Evolutionary conservation across 1,140 invertebrate species (phyloP).

Genomic region (Plutomurus gul): DNA sequence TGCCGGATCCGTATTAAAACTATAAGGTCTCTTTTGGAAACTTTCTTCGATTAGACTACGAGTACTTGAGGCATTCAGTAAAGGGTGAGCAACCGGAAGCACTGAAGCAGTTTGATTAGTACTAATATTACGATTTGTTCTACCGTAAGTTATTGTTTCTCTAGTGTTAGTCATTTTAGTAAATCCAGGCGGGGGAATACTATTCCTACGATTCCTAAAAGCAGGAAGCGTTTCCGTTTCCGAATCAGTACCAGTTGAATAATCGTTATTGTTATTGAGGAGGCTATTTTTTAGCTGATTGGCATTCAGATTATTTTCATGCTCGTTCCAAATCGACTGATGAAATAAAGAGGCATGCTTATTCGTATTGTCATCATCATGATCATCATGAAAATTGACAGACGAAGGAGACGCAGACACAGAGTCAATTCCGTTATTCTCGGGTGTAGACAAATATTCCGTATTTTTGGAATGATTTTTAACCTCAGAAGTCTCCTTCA

Average conservation of each 20-base stretch:
- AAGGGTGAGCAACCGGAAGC: slow-evolving; percentile 8
- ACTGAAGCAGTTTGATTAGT: background rate
- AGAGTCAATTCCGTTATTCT: too few species aligned
- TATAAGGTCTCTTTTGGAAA: background rate
- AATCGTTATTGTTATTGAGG: background rate
- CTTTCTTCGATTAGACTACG: background rate
- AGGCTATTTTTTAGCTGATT: background rate
- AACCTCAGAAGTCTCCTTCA: slow-evolving; percentile 30
- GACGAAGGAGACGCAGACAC: background rate
- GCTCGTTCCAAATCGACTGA: slow-evolving; percentile 39
- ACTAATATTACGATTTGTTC: background rate
- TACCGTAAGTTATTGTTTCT: background rate
- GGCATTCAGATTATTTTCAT: background rate
- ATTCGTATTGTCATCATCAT: background rate
- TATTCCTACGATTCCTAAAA: slow-evolving; percentile 7
- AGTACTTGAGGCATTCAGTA: slow-evolving; percentile 6
- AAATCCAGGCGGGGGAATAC: background rate
- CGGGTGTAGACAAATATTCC: background rate
- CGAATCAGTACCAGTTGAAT: background rate
- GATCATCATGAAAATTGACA: background rate
- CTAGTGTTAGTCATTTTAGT: background rate
- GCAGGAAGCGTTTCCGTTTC: background rate
- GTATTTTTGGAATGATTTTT: slow-evolving; percentile 1
- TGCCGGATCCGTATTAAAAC: background rate
- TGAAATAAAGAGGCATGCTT: slow-evolving; percentile 39